Percentiles rank a stretch among this genome's conserved stretches.
Conservation (phyloP, 2,888 invertebrate genomes). For the Leptodirus hochenwartii region DNA sequence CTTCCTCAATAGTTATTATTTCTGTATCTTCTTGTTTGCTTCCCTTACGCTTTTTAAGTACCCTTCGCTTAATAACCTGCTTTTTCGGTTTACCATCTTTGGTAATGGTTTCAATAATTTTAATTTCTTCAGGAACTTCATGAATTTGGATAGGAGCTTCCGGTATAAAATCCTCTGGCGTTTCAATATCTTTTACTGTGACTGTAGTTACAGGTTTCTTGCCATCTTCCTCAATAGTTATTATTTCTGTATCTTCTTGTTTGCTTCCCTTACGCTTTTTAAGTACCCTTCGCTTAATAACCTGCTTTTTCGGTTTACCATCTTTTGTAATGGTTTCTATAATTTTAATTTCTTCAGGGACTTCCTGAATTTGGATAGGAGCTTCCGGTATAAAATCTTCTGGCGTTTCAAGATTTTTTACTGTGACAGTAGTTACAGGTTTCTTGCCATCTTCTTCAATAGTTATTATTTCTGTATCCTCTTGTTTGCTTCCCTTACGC, state of each 20-base stretch:
- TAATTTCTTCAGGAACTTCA: conserved; percentile 16
- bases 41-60: no score
- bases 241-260: conserved; percentile 29
- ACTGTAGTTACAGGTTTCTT: conserved; percentile 21
- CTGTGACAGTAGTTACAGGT: conserved; percentile 22
- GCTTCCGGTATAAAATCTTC: no score
- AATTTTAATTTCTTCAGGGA: conserved; percentile 18
- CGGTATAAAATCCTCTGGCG: conserved; percentile 18
- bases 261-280: conserved; percentile 26
- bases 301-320: conserved; percentile 19
- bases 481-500: conserved; percentile 24
- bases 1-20: no score
- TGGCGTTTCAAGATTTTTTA: conserved; percentile 19
- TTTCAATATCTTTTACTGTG: conserved; percentile 18
- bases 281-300: conserved; percentile 23
- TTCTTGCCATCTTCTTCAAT: conserved; percentile 24
- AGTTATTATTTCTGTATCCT: conserved; percentile 29
- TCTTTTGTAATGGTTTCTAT: conserved; percentile 9
- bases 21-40: no score
- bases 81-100: no score
- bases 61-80: conserved; percentile 14
- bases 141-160: conserved; percentile 14
- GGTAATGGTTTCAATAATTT: conserved; percentile 16
- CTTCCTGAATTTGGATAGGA: conserved; percentile 17
- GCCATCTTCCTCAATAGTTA: conserved; percentile 26